These are phyloP conservation scores for Tonatia bakeri DNA, from an alignment of 2,113 vertebrate genomes.

Conservation along the genomic window DNA sequence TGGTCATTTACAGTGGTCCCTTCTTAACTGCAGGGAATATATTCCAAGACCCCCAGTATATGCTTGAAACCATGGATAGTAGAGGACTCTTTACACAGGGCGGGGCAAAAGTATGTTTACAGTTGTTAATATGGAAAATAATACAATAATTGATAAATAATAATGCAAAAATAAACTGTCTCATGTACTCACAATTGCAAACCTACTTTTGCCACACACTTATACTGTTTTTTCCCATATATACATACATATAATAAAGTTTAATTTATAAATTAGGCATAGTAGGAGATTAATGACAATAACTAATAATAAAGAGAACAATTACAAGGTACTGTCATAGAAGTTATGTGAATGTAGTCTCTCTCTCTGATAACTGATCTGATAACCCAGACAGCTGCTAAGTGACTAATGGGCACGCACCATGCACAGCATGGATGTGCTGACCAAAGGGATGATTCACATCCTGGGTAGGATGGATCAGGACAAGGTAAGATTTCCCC, in stretches of 20 bases:
- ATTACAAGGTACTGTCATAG: not conserved
- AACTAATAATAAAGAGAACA: not conserved
- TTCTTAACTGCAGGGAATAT: not conserved
- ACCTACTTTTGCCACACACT: no score
- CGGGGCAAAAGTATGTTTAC: no score
- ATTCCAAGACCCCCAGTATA: no score
- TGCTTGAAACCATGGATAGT: not conserved
- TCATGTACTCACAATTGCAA: no score
- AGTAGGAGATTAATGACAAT: not conserved
- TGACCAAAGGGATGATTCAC: not conserved
- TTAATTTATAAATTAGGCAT: not conserved
- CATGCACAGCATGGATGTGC: no score
- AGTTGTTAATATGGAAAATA: no score
- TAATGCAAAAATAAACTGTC: no score
- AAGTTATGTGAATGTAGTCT: not conserved
- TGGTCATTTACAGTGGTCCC: not conserved
- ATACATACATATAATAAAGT: not conserved
- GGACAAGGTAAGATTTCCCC: not conserved
- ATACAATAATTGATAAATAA: no score
- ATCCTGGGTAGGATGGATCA: not conserved
- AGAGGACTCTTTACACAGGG: not conserved
- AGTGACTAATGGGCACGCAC: not conserved
- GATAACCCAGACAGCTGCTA: not conserved
- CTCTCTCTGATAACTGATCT: not conserved
- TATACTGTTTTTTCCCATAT: no score